Base-by-base conservation (phyloP, 2,113 vertebrate genomes). In the Corythornis vintsioides region DNA sequence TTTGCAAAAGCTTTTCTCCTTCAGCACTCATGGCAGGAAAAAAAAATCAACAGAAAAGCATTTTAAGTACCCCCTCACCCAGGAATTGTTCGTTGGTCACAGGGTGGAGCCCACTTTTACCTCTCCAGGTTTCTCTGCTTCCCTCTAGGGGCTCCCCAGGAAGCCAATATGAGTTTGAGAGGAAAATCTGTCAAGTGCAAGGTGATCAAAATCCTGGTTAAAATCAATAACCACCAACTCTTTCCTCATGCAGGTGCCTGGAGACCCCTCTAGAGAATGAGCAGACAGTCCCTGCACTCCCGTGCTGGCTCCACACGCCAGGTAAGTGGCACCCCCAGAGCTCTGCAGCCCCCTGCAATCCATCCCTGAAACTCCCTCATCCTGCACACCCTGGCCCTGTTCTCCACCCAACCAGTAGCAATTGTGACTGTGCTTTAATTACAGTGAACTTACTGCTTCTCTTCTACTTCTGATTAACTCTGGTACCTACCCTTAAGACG, bases 231-330 rank as follows among this genome's bases (percentile, higher is more conserved):
- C 3, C 0, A 55, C 15, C 18, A 18, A 3, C 50, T 16, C 7
- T 71, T 35, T 91, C 67, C 67, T 91, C 63, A 21, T 6, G 1
- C 63, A 93, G 86, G 63, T 79, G 72, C 61, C 17, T 31, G 40
- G 17, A 80, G n/a, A 88, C 86, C 55, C 47, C 7, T 18, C 60
- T n/a, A 4, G 22, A 10, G 82, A 65, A 43, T 2, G 22, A 52
- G 10, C 0, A 11, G 73, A 21, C 38, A 38, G 33, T 21, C 61
- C 13, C 20, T 42, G 63, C 6, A 4, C 35, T 53, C 10, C 0
- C 0, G 0, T 55, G 63, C 75, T 1, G 1, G 29, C 45, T 57
- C 35, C 43, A 18, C 1, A 1, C 28, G 28, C 11, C 69, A 8
- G 33, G 71, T 61, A 35, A 15, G 55, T 26, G 56, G 65, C 67